A percentile compares a stretch with the other conserved stretches of the same genome.
Conservation (phyloP, 2,113 vertebrate species). For the Eulemur rufifrons region DNA sequence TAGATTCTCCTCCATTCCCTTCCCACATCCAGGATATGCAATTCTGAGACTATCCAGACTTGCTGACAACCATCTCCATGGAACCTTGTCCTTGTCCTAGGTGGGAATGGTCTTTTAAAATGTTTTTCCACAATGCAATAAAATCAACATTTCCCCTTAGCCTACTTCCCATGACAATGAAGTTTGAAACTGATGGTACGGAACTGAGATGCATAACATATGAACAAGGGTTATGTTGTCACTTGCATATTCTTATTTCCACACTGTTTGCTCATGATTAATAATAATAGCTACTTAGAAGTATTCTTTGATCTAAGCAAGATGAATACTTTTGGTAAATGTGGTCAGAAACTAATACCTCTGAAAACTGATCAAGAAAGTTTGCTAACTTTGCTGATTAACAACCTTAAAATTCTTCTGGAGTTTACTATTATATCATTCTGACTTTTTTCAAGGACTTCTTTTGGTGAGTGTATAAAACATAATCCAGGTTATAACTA, state of each 20-base stretch:
- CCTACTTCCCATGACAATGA: background rate
- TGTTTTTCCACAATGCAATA: background rate
- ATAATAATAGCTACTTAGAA: slow-evolving; percentile 76
- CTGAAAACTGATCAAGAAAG: slow-evolving; percentile 32
- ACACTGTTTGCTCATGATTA: slow-evolving; percentile 71
- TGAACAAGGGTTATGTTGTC: slow-evolving; percentile 34
- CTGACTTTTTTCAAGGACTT: background rate
- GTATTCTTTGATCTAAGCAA: slow-evolving; percentile 14
- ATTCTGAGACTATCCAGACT: background rate
- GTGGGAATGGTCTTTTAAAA: background rate
- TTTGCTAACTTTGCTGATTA: background rate
- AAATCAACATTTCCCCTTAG: background rate
- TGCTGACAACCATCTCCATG: background rate
- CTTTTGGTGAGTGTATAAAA: background rate
- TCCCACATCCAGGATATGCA: background rate
- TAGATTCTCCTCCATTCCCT: background rate
- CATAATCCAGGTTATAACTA: background rate
- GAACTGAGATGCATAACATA: background rate
- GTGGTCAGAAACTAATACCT: slow-evolving; percentile 41
- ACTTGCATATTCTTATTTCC: slow-evolving; percentile 54
- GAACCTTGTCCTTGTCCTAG: background rate
- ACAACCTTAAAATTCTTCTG: slow-evolving; percentile 42
- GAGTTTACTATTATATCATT: background rate
- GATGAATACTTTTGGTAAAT: slow-evolving; percentile 1
- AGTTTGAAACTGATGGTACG: background rate